Evolutionary conservation across 2,797 vertebrate genomes (phyloP).

Genomic region (Enteromius paludinosus): DNA sequence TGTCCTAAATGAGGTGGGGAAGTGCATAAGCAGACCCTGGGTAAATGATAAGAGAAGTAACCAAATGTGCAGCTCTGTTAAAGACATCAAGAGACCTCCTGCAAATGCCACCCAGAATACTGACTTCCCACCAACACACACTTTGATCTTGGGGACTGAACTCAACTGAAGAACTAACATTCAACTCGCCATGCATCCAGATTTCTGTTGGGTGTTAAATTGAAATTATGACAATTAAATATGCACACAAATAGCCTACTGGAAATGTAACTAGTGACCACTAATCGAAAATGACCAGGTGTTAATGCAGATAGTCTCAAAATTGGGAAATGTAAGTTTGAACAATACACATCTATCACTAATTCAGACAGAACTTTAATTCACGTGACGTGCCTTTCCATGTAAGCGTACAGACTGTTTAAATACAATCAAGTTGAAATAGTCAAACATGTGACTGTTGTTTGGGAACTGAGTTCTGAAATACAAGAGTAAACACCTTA

Average conservation of each 20-base stretch:
- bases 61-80: slow-evolving; percentile 66
- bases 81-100: slow-evolving; percentile 68
- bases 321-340: background rate
- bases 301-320: background rate
- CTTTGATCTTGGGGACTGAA: background rate
- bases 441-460: background rate
- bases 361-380: background rate
- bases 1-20: slow-evolving; percentile 17
- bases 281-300: background rate
- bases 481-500: slow-evolving; percentile 66
- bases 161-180: background rate
- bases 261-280: background rate
- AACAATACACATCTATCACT: background rate
- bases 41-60: slow-evolving; percentile 77
- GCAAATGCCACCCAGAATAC: slow-evolving; percentile 48
- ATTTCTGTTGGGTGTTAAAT: background rate
- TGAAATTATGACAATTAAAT: background rate
- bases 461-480: slow-evolving; percentile 32
- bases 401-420: background rate
- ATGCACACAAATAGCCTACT: background rate
- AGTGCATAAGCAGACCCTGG: slow-evolving; percentile 54
- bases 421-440: background rate
- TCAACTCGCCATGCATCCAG: background rate
- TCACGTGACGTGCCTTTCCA: background rate
- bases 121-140: background rate